phyloP scores from a whole-genome alignment of 1,140 invertebrate species.

The Lepidurus packardi region DNA sequence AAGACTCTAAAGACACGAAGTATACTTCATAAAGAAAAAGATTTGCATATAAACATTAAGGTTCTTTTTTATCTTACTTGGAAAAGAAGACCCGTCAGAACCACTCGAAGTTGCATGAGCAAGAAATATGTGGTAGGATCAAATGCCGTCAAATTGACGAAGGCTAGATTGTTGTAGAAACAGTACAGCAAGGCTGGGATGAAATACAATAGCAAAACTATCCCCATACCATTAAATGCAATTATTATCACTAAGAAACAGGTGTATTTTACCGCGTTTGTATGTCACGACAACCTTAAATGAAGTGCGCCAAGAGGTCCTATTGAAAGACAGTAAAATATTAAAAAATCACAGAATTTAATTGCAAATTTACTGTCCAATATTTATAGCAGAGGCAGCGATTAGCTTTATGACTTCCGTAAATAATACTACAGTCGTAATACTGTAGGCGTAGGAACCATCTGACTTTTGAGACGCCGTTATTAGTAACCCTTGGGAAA shows the following conservation, averaged over 20 bases:
- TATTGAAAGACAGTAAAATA: not conserved
- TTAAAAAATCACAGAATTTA: not conserved
- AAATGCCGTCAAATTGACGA: constrained; percentile 81
- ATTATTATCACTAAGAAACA: not conserved
- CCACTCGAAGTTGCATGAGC: constrained; percentile 84
- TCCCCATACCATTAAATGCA: constrained; percentile 40
- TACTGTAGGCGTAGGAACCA: constrained; percentile 79
- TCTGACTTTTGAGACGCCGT: constrained; percentile 76
- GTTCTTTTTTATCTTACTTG: constrained; percentile 48
- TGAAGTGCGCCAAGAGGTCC: not conserved
- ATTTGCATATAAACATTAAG: not conserved
- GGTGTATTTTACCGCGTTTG: not conserved
- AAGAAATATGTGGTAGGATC: constrained; percentile 93
- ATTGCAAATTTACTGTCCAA: constrained; percentile 43
- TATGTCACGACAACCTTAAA: not conserved
- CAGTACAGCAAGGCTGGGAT: constrained; percentile 87
- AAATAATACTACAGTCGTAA: constrained; percentile 75
- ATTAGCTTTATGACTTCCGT: constrained; percentile 82
- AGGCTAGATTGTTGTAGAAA: constrained; percentile 91
- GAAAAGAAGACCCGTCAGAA: constrained; percentile 85
- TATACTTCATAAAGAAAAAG: not conserved
- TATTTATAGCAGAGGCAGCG: constrained; percentile 62
- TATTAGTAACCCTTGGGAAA: constrained; percentile 73
- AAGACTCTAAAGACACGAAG: constrained; percentile 55
- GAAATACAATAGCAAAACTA: constrained; percentile 77